A percentile compares a stretch with the other conserved stretches of the same genome.
Conservation (phyloP, 2,113 vertebrate genomes). For the Myotis davidii region DNA sequence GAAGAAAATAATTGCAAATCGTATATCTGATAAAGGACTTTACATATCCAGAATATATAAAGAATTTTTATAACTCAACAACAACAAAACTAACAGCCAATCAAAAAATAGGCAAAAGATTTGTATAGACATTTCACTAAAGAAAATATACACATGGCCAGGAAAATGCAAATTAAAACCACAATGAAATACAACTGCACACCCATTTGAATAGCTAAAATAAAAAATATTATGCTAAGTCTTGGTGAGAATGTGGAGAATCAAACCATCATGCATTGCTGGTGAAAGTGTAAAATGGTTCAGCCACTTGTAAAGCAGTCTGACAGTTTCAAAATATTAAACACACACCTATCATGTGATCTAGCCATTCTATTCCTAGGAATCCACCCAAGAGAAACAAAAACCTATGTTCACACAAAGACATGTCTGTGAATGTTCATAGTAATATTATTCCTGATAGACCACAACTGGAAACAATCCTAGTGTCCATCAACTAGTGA, state of each 20-base stretch:
- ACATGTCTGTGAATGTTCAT: background rate
- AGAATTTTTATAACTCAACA: background rate
- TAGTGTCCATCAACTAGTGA: background rate
- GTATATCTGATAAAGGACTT: background rate
- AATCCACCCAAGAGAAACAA: background rate
- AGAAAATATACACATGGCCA: background rate
- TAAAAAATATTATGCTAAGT: background rate
- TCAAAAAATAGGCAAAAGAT: background rate
- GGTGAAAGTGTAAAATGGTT: background rate
- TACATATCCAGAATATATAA: background rate
- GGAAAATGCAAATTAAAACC: background rate
- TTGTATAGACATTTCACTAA: background rate
- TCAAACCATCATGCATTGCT: background rate
- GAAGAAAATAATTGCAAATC: background rate
- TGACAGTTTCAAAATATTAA: background rate
- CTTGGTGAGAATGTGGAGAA: background rate
- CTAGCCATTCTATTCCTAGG: background rate
- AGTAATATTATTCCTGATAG: background rate
- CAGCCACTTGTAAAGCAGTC: background rate
- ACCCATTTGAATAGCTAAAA: background rate
- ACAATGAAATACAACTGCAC: background rate
- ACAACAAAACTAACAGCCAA: constrained; percentile 8
- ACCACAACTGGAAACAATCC: background rate
- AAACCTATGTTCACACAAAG: background rate
- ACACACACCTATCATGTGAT: background rate